phyloP scores from a whole-genome alignment of 2,888 invertebrate genomes.

The Smittia aterrima region DNA sequence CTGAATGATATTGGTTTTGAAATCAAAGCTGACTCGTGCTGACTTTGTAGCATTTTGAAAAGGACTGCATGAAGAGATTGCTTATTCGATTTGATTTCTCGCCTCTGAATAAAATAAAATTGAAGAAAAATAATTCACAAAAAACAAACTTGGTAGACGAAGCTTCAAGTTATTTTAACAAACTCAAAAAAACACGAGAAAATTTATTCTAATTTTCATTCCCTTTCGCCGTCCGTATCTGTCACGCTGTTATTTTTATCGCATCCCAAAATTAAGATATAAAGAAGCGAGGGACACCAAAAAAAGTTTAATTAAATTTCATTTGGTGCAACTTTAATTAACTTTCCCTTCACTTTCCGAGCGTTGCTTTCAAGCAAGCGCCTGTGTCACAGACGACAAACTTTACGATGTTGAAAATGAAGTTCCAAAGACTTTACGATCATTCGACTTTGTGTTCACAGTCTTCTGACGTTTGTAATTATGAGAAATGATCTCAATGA shows the following conservation, averaged over 20 bases:
- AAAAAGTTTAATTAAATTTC: conserved; percentile 32
- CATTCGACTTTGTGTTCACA: no score
- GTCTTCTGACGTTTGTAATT: not conserved
- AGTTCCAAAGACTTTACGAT: not conserved
- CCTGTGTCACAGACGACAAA: not conserved
- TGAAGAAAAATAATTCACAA: no score
- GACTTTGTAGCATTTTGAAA: no score
- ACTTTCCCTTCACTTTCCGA: conserved; percentile 19
- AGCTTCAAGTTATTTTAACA: no score
- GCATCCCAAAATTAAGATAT: not conserved
- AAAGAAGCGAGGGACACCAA: conserved; percentile 1
- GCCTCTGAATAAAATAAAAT: no score
- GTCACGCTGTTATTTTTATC: not conserved
- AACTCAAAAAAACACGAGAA: not conserved
- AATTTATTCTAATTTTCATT: conserved; percentile 8
- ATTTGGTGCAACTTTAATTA: conserved; percentile 28
- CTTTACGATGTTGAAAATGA: not conserved
- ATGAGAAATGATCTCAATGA: conserved; percentile 2
- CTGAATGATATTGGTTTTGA: no score
- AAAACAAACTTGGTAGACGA: no score
- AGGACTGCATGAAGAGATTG: no score
- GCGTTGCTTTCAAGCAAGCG: not conserved
- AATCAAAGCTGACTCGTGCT: no score
- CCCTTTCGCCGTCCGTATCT: not conserved
- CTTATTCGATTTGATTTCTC: no score